Evolutionary conservation across 1,140 invertebrate genomes (phyloP).

Genomic region (Drosophila nigrodunni): DNA sequence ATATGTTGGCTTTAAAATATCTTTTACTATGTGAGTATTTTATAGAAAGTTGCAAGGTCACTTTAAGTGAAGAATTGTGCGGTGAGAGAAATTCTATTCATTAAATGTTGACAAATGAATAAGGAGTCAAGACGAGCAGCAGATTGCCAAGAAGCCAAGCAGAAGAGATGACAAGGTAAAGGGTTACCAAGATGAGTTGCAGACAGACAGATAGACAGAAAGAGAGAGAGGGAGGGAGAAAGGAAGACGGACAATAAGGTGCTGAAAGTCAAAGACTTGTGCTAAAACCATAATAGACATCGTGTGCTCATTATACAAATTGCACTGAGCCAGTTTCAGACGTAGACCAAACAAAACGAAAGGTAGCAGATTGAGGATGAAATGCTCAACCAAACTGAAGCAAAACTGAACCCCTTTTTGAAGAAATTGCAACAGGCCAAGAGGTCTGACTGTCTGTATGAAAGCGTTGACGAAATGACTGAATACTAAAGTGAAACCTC

Average conservation of each 20-base stretch:
- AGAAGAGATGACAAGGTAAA: slow-evolving; percentile 8
- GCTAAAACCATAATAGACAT: slow-evolving; percentile 63
- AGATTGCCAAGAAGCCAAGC: slow-evolving; percentile 8
- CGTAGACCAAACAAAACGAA: slow-evolving; percentile 13
- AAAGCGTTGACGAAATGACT: slow-evolving; percentile 65
- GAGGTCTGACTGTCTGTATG: slow-evolving; percentile 1
- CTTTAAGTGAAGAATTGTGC: slow-evolving; percentile 10
- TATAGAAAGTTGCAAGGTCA: slow-evolving; percentile 9
- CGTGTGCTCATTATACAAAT: slow-evolving; percentile 79
- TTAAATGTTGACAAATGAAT: slow-evolving; percentile 16
- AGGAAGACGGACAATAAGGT: slow-evolving; percentile 59
- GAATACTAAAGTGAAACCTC: slow-evolving; percentile 21
- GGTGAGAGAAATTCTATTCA: slow-evolving; percentile 4
- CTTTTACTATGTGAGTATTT: background rate
- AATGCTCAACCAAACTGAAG: background rate
- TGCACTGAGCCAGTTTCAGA: slow-evolving; percentile 55
- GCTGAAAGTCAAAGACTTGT: slow-evolving; percentile 76
- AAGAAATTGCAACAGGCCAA: slow-evolving; percentile 15
- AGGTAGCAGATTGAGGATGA: background rate
- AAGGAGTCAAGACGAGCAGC: slow-evolving; percentile 11
- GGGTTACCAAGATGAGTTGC: slow-evolving; percentile 7
- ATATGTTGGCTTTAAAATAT: background rate
- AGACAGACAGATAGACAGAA: background rate
- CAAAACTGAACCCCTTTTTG: background rate
- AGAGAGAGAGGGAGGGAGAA: background rate